phyloP scores from a whole-genome alignment of 2,888 invertebrate species.

The Cephus pulcher region DNA sequence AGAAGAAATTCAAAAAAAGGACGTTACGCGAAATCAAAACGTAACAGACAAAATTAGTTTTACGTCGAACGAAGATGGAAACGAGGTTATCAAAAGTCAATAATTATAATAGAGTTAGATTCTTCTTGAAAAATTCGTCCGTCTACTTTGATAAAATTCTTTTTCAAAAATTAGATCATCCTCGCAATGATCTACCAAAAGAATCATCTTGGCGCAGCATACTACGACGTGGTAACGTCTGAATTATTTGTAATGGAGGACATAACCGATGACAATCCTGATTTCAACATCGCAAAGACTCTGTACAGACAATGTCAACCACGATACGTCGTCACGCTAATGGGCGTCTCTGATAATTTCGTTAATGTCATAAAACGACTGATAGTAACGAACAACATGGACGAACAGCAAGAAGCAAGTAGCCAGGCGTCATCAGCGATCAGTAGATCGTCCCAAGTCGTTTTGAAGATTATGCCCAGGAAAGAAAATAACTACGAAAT shows the following conservation, averaged over 20 bases:
- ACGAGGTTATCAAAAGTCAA: not conserved
- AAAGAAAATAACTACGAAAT: constrained; percentile 73
- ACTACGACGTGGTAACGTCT: constrained; percentile 75
- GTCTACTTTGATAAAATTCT: not conserved
- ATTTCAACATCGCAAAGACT: constrained; percentile 72
- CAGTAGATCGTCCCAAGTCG: constrained; percentile 61
- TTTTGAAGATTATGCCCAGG: constrained; percentile 70
- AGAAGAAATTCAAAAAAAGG: constrained; percentile 5
- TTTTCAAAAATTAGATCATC: constrained; percentile 66
- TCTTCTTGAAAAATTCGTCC: not conserved
- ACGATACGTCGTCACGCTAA: constrained; percentile 69
- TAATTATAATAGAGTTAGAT: not conserved
- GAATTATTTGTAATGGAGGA: constrained; percentile 78
- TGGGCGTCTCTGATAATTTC: constrained; percentile 70
- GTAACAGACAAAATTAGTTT: not conserved
- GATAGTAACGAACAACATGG: constrained; percentile 46
- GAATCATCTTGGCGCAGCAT: constrained; percentile 80
- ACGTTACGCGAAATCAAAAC: not conserved
- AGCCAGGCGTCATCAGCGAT: constrained; percentile 50
- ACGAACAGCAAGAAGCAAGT: constrained; percentile 49
- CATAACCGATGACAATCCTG: constrained; percentile 74
- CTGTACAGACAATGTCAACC: constrained; percentile 74
- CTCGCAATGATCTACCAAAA: constrained; percentile 75
- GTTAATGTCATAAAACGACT: constrained; percentile 66
- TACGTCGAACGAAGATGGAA: not conserved